Evolutionary conservation across 1,140 invertebrate species (phyloP), one percentile per base, ranked within the genome.

Genomic region (Schlechtendalia chinensis): DNA sequence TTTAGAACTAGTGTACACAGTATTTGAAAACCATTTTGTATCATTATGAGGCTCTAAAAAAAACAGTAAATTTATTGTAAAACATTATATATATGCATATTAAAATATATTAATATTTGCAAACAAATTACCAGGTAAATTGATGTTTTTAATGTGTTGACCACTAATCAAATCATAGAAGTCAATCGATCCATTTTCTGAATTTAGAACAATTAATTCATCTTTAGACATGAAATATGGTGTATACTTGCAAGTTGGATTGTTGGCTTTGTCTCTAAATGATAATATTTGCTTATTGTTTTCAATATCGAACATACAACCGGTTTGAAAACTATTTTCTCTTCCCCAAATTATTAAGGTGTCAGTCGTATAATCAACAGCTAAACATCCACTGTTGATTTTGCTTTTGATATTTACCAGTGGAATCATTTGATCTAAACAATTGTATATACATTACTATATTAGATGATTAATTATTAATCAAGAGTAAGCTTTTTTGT

Each of bases 401-500:
- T 79, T 79, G 27, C 17, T 63, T 27, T 50, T 16, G 50, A 79
- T 17, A 47, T 39, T 59, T 8, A 79, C 22, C 22, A 79, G 19
- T 50, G 58, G 45, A 27, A 59, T 61, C 75, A 79, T 79, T 61
- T 79, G 75, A 61, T 79, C 75, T 79, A 47, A 63, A 79, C 22
- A n/a, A 63, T 24, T 47, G 1, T 32, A 12, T n/a, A 29, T 27
- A 29, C 27, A 61, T 61, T 17, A 61, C 19, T 56, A 56, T n/a
- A 56, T 56, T 22, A 56, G 14, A 61, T 24, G 16, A 17, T n/a
- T 16, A 27, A 16, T 0, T 29, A 29, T 29, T 65, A 39, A 32
- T 10, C n/a, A n/a, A 39, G 2, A 65, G n/a, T 14, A 67, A 11
- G 11, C 1, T 47, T 22, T 22, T 69, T 47, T 24, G 14, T 6